Base-by-base conservation (phyloP, 1,140 invertebrate species). In the Phocides pigmalion region DNA sequence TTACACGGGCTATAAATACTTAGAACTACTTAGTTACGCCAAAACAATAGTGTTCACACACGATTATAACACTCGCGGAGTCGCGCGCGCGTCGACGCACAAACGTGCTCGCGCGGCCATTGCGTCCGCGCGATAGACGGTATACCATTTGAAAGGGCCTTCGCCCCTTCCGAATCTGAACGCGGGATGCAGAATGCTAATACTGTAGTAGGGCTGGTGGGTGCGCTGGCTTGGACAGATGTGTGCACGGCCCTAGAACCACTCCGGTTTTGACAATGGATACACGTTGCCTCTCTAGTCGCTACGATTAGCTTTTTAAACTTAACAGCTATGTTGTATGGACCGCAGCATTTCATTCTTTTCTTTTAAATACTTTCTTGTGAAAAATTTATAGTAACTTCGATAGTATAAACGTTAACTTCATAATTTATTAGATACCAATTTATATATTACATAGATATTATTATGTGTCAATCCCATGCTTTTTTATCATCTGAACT, bases 121-220 rank as follows among this genome's bases (percentile, higher is more conserved):
- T 54, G 78, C 87, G 74, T 74, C 72, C 76, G 64, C 73, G 74
- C 84, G 82, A 88, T 81, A 88, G 85, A 83, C 79, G 76, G 71
- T 72, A 76, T 71, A 64, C 62, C 51, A 68, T 72, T 74, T 76
- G 75, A 82, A 85, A 89, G 82, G 84, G 82, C 84, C 81, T 82
- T 83, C 83, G 84, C 84, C 87, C 85, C 87, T 87, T 87, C 83
- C 83, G 87, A 87, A 82, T 75, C 74, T 85, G 82, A 83, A 82
- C 86, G 76, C 80, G 81, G 79, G 85, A 90, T 90, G 84, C 87
- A 88, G 80, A 82, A 87, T 84, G 82, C 73, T 82, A 84, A 85
- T 80, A 74, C 79, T 70, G 62, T 67, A 64, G 62, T 54, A 54
- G 62, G 62, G 51, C 51, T 56, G 51, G 19, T 51, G 25, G 49